Evolutionary conservation across 2,888 invertebrate genomes (phyloP).

Genomic region (Laothoe populi): DNA sequence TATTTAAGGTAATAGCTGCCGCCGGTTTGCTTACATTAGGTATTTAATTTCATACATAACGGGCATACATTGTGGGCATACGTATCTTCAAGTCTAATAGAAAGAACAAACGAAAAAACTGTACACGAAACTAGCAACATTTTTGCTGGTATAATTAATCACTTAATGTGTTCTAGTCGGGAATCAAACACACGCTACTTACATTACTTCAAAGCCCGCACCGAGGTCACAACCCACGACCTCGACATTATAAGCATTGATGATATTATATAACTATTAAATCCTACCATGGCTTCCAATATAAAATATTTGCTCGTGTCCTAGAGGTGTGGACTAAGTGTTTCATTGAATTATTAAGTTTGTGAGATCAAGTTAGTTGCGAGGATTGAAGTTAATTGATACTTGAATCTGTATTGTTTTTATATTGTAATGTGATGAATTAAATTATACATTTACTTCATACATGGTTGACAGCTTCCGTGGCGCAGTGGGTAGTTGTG

Average conservation of each 20-base stretch:
- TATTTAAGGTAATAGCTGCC: no score
- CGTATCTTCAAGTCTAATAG: no score
- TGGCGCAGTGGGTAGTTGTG: no score
- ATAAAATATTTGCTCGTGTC: slow-evolving; percentile 16
- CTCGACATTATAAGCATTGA: slow-evolving; percentile 20
- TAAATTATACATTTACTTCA: neutral
- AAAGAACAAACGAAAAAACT: no score
- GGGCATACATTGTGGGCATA: no score
- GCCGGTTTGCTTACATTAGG: no score
- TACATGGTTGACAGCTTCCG: no score
- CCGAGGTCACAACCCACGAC: slow-evolving; percentile 16
- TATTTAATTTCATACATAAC: no score
- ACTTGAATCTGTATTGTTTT: neutral
- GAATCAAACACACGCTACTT: neutral
- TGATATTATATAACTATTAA: slow-evolving; percentile 14
- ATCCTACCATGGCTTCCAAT: slow-evolving; percentile 19
- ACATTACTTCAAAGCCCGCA: neutral
- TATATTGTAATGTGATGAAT: neutral
- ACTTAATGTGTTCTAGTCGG: neutral
- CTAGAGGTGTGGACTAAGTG: slow-evolving; percentile 21
- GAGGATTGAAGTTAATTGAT: slow-evolving; percentile 4
- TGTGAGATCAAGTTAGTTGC: slow-evolving; percentile 1
- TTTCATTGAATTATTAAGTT: slow-evolving; percentile 23
- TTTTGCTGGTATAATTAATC: no score
- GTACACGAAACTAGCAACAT: no score